Percentiles rank a stretch among this genome's conserved stretches.
phyloP scores from a whole-genome alignment of 2,888 invertebrate genomes.

The Lasioglossum lativentre region DNA sequence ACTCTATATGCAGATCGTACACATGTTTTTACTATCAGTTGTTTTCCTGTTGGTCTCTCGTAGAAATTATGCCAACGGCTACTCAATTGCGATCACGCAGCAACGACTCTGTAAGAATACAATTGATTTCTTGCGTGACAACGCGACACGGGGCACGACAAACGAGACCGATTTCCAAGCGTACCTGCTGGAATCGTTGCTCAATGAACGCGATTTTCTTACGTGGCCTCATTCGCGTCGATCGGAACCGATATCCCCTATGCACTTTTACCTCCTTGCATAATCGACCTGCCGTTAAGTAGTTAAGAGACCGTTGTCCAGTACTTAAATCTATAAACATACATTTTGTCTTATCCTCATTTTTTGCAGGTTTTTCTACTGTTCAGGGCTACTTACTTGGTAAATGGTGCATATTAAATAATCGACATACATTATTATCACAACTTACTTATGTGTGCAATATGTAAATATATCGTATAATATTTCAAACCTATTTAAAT shows the following conservation, averaged over 20 bases:
- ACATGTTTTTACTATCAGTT: background rate
- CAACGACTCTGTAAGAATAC: conserved; percentile 42
- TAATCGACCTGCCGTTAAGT: background rate
- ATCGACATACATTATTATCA: background rate
- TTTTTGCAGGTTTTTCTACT: background rate
- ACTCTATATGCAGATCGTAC: background rate
- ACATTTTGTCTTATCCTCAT: background rate
- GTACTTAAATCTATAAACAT: background rate
- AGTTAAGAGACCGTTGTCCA: background rate
- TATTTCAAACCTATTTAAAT: background rate
- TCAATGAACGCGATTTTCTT: conserved; percentile 42
- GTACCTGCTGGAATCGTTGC: conserved; percentile 37
- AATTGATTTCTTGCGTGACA: conserved; percentile 52
- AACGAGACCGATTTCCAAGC: conserved; percentile 44
- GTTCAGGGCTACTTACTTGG: background rate
- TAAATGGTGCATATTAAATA: background rate
- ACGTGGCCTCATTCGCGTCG: conserved; percentile 26
- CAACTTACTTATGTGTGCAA: background rate
- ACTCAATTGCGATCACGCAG: conserved; percentile 54
- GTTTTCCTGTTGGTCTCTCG: background rate
- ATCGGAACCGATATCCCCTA: conserved; percentile 17
- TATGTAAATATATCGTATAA: background rate
- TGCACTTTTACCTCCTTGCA: conserved; percentile 43
- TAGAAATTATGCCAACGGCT: conserved; percentile 34
- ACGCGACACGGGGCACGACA: background rate